Conservation (phyloP, 2,888 invertebrate species). For the Nomada lathburiana region DNA sequence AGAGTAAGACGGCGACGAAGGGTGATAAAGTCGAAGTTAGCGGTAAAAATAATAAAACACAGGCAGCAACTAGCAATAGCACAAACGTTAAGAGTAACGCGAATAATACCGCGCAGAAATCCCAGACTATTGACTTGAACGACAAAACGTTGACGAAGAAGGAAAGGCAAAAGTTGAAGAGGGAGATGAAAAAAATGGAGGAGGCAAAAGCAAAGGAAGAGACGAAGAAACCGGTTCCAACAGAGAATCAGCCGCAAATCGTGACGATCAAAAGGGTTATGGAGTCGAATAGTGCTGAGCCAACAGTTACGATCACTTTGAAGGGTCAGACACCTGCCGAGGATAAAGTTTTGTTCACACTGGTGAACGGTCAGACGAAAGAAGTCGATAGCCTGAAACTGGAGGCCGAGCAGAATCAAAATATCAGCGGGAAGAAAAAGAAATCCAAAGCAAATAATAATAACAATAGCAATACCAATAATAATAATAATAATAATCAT, state of each 20-base stretch:
- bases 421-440: constrained; percentile 77
- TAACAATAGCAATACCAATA: constrained; percentile 65
- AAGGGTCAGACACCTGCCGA: constrained; percentile 91
- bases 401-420: constrained; percentile 74
- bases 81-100: constrained; percentile 49
- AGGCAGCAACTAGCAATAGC: constrained; percentile 32
- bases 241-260: constrained; percentile 79
- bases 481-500: constrained; percentile 59
- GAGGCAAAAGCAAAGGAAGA: constrained; percentile 76
- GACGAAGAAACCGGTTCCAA: constrained; percentile 59
- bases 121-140: constrained; percentile 56
- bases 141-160: constrained; percentile 82
- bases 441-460: constrained; percentile 75
- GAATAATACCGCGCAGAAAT: constrained; percentile 42
- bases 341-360: constrained; percentile 90
- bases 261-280: constrained; percentile 91
- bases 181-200: constrained; percentile 82
- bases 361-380: constrained; percentile 87
- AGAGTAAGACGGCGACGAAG: constrained; percentile 63
- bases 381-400: constrained; percentile 72
- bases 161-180: constrained; percentile 80
- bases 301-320: constrained; percentile 91
- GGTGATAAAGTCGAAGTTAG: constrained; percentile 58
- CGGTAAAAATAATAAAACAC: constrained; percentile 55
- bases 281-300: constrained; percentile 88